Percentiles rank a stretch among this genome's conserved stretches.
phyloP scores from a whole-genome alignment of 2,888 invertebrate species.

The Mesorhabditis belari region DNA sequence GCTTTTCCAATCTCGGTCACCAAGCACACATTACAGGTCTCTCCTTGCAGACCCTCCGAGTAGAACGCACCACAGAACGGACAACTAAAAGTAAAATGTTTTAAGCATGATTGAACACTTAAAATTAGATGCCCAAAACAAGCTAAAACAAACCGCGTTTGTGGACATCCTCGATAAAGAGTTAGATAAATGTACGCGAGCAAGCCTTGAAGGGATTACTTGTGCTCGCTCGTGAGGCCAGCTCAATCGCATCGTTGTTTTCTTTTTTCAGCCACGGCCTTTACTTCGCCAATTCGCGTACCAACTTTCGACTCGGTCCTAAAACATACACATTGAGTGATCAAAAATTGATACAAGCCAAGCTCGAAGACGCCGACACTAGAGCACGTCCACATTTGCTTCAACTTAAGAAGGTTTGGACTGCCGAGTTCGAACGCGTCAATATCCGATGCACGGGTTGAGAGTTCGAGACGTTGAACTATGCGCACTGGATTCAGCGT shows the following conservation, averaged over 20 bases:
- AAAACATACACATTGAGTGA: no score
- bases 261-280: constrained; percentile 46
- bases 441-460: constrained; percentile 94
- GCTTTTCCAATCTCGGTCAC: constrained; percentile 86
- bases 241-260: constrained; percentile 31
- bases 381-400: constrained; percentile 91
- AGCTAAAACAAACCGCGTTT: constrained; percentile 22
- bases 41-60: constrained; percentile 54
- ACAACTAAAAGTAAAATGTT: constrained; percentile 63
- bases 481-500: constrained; percentile 88
- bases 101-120: no score
- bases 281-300: constrained; percentile 76
- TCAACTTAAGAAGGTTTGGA: constrained; percentile 95
- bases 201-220: constrained; percentile 95
- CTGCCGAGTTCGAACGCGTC: constrained; percentile 76
- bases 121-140: no score
- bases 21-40: constrained; percentile 65
- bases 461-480: constrained; percentile 93
- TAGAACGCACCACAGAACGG: constrained; percentile 82
- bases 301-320: constrained; percentile 82
- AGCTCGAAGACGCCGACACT: constrained; percentile 83
- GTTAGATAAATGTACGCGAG: constrained; percentile 82
- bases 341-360: constrained; percentile 11
- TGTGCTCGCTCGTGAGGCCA: constrained; percentile 90
- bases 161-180: constrained; percentile 68